Percentiles rank a stretch among this genome's conserved stretches.
Conservation (phyloP, 2,888 invertebrate species). For the Catotricha subobsoleta region DNA sequence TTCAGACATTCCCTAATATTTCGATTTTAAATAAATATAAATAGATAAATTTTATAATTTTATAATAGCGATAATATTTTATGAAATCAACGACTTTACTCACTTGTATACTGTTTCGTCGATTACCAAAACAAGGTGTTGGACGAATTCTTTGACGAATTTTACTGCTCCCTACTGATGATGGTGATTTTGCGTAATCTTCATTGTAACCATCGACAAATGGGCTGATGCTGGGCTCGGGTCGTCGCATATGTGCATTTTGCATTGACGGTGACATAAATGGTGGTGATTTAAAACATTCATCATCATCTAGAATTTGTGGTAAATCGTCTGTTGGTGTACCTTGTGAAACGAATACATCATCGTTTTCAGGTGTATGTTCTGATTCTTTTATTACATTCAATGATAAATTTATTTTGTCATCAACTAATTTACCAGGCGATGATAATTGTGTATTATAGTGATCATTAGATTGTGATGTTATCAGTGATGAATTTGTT, state of each 20-base stretch:
- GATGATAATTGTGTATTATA: neutral
- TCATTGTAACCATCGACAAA: constrained; percentile 5
- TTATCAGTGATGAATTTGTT: neutral
- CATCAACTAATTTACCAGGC: neutral
- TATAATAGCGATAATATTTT: neutral
- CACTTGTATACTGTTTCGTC: constrained; percentile 46
- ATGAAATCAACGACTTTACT: neutral
- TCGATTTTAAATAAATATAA: neutral
- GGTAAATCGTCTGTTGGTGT: neutral
- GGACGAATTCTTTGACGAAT: constrained; percentile 49
- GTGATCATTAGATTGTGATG: too few relatives aligned
- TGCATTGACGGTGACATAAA: constrained; percentile 6
- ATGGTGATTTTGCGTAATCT: constrained; percentile 20
- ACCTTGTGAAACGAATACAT: neutral
- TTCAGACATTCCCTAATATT: constrained; percentile 38
- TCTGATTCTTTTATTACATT: too few relatives aligned
- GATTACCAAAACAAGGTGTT: constrained; percentile 41
- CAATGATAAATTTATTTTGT: neutral
- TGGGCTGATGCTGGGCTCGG: neutral
- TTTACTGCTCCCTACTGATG: constrained; percentile 33
- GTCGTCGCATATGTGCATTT: constrained; percentile 18
- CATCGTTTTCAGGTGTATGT: neutral
- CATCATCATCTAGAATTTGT: neutral
- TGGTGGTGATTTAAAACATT: constrained; percentile 5
- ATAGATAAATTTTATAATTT: neutral